Base-by-base conservation (phyloP, 2,113 vertebrate species). In the Bubo bubo region DNA sequence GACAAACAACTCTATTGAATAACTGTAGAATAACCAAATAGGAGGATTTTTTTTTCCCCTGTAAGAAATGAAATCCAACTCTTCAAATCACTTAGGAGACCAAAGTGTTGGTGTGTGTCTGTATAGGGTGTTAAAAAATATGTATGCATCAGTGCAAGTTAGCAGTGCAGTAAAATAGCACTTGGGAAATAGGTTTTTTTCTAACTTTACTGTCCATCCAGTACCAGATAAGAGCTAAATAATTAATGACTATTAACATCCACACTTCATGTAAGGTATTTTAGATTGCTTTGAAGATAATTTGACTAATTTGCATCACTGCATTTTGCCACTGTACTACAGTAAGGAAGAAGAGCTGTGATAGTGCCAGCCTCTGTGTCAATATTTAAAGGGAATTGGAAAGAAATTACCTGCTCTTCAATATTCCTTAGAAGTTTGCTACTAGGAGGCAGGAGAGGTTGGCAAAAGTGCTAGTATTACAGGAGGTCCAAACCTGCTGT, bases 141-240 rank as follows among this genome's bases (percentile, higher is more conserved):
- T 0, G 0, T 50, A 1, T 19, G 18, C 19, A 53, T 74, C 14
- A 1, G 18, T 77, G 35, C 14, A 20, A 53, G 59, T 41, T 76
- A 1, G 2, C 32, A 21, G 8, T 34, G 62, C 75, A 60, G 64
- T 53, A 43, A 63, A 96, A 32, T 5, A 58, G 30, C 32, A 60
- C 27, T 62, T 58, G 28, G 47, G 41, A 66, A 26, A 32, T 34
- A 0, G 4, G 5, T 58, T 12, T 32, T 39, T 85, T 70, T 37
- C 11, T 14, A 8, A 37, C 14, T 86, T 47, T 35, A 30, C 28
- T 63, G 20, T 75, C 66, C 8, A 9, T n/a, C 43, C 14, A 18
- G 21, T 71, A 17, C 41, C 47, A 59, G 47, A 8, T 4, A 8
- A 76, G 30, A 60, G 58, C n/a, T 93, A 3, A 68, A 32, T 14